Base-by-base conservation (phyloP, 1,140 invertebrate genomes). In the Pentalonia nigronervosa region DNA sequence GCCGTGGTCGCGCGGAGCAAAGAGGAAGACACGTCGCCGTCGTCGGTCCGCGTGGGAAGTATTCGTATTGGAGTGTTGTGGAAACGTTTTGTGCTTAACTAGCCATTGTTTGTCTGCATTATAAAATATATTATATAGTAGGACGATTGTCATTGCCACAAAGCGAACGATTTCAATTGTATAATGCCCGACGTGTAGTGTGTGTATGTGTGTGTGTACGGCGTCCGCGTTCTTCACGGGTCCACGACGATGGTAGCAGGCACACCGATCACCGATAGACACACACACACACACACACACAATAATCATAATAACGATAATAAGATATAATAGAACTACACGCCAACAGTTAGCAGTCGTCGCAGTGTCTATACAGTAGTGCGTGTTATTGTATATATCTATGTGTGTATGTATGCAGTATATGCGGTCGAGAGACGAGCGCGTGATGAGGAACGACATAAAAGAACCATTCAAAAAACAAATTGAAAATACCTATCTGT, bases 131-230 rank as follows among this genome's bases (percentile, higher is more conserved):
- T 36, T 41, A 45, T 11, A 45, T 84, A 41, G 36, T 84, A 11
- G 45, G 30, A 87, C n/a, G 45, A 88, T 88, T 91, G 41, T 81
- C 56, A 76, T 81, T 91, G 36, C 41, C 90, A 91, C 90, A 91
- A 91, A 67, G 90, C 60, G 56, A 81, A 91, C 90, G 41, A 81
- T 91, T 91, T 91, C 56, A 91, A 91, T 91, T 91, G 67, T 90
- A 90, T 9, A 53, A 76, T 84, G 34, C 50, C 83, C 30, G 30
- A 23, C 48, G 88, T n/a, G 45, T 34, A 21, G 60, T n/a, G 30
- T 76, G 6, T 76, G 60, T 6, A 30, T n/a, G 14, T 30, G 56
- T 60, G 11, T 14, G 30, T 60, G 36, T 20, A n/a, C n/a, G 30
- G 17, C 48, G 88, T 23, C 11, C 88, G 50, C n/a, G 88, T 90